Percentiles rank a stretch among this genome's conserved stretches.
phyloP scores from a whole-genome alignment of 1,140 invertebrate species.

The Pseudomyrmex sp. region DNA sequence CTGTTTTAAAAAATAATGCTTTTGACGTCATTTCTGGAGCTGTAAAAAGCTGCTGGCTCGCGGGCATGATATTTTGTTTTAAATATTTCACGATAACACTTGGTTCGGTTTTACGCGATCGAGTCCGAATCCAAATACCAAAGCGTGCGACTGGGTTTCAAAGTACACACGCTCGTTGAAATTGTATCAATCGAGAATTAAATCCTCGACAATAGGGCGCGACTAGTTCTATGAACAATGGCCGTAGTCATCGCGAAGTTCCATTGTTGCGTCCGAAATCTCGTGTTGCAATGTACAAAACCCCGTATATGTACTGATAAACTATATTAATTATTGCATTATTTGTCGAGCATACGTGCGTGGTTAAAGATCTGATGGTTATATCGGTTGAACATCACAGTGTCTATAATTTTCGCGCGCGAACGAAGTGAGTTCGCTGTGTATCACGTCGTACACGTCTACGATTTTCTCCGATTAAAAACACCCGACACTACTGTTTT shows the following conservation, averaged over 20 bases:
- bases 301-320: constrained; percentile 3
- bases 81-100: neutral
- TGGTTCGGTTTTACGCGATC: constrained; percentile 9
- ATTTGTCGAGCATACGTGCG: constrained; percentile 2
- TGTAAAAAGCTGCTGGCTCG: neutral
- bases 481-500: constrained; percentile 45
- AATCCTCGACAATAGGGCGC: constrained; percentile 55
- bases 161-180: constrained; percentile 71
- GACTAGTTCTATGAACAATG: constrained; percentile 58
- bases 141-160: constrained; percentile 42
- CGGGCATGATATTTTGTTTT: neutral
- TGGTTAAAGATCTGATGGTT: constrained; percentile 14
- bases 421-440: neutral
- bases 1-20: constrained; percentile 3
- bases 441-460: constrained; percentile 23
- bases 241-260: constrained; percentile 34
- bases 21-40: neutral
- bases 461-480: constrained; percentile 48
- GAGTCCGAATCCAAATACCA: constrained; percentile 14
- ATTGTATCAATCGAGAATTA: constrained; percentile 71
- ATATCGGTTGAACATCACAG: neutral
- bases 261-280: constrained; percentile 25
- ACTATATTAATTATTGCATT: constrained; percentile 56
- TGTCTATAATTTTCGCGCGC: constrained; percentile 19
- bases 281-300: too few species aligned